A percentile compares a stretch with the other conserved stretches of the same genome.
phyloP scores from a whole-genome alignment of 2,888 invertebrate species.

The Epirrhoe tristata region DNA sequence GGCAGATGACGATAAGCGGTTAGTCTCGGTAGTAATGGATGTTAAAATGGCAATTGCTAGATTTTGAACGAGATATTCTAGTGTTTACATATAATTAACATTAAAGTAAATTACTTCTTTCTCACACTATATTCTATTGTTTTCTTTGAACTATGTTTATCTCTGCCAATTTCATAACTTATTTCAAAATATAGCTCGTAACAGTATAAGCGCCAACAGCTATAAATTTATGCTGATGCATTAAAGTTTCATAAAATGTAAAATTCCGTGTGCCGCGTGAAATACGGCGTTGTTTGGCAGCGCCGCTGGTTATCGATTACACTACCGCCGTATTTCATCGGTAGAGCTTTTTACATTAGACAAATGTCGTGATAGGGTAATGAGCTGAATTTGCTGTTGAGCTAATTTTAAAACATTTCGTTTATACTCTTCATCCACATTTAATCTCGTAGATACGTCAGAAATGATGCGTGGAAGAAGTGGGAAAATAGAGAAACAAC shows the following conservation, averaged over 20 bases:
- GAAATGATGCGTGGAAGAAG: too few relatives aligned
- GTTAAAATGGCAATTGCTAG: background rate
- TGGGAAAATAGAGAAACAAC: too few relatives aligned
- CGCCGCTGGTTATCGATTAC: constrained; percentile 29
- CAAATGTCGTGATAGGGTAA: background rate
- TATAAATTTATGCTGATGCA: constrained; percentile 5
- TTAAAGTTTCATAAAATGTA: constrained; percentile 30
- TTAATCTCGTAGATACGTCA: too few relatives aligned
- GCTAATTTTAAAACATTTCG: background rate
- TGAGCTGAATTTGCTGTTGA: background rate
- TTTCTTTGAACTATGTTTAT: too few relatives aligned
- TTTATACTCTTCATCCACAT: background rate
- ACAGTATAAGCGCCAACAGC: background rate
- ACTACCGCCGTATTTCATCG: constrained; percentile 22
- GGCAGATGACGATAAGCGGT: constrained; percentile 16
- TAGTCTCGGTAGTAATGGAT: background rate
- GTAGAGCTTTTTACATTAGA: constrained; percentile 10
- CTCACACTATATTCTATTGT: too few relatives aligned
- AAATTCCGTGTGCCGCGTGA: constrained; percentile 27
- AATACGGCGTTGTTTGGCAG: constrained; percentile 31
- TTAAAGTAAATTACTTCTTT: too few relatives aligned
- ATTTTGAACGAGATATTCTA: background rate
- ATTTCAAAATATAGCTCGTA: background rate
- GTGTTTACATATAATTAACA: too few relatives aligned
- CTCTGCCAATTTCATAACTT: too few relatives aligned